phyloP scores from a whole-genome alignment of 2,113 vertebrate genomes.

The Oophaga pumilio region DNA sequence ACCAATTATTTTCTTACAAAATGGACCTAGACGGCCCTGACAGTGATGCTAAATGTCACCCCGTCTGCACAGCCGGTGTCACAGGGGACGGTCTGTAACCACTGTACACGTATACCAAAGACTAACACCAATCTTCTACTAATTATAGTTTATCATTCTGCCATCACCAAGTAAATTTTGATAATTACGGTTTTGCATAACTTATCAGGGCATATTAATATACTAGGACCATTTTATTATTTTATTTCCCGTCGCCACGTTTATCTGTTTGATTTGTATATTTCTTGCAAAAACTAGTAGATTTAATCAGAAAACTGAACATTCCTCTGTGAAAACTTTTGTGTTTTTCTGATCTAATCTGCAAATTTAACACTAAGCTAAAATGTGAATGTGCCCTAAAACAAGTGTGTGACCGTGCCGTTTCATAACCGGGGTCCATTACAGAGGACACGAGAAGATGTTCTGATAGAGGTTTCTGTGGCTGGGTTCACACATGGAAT shows the following conservation, averaged over 20 bases:
- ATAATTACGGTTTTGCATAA: not conserved
- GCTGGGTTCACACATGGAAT: no score
- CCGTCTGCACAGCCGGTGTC: not conserved
- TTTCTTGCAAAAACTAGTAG: not conserved
- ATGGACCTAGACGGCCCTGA: not conserved
- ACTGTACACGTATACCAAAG: slow-evolving; percentile 3
- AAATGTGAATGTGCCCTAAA: not conserved
- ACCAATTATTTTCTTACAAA: not conserved
- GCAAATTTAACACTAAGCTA: not conserved
- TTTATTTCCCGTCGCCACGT: not conserved
- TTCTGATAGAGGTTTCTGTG: no score
- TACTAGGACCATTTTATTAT: not conserved
- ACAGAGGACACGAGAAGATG: no score
- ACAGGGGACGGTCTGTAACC: not conserved
- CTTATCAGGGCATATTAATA: not conserved
- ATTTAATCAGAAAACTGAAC: not conserved
- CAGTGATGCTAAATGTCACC: not conserved
- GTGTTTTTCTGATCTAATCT: no score
- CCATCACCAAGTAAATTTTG: not conserved
- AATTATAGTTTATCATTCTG: not conserved
- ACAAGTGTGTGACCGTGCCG: no score
- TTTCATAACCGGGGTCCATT: no score
- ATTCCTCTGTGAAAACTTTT: not conserved
- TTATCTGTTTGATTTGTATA: not conserved
- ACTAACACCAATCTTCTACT: not conserved